Evolutionary conservation across 2,888 invertebrate genomes (phyloP), one percentile per base, ranked within the genome.

Genomic region (Andrena camellia): DNA sequence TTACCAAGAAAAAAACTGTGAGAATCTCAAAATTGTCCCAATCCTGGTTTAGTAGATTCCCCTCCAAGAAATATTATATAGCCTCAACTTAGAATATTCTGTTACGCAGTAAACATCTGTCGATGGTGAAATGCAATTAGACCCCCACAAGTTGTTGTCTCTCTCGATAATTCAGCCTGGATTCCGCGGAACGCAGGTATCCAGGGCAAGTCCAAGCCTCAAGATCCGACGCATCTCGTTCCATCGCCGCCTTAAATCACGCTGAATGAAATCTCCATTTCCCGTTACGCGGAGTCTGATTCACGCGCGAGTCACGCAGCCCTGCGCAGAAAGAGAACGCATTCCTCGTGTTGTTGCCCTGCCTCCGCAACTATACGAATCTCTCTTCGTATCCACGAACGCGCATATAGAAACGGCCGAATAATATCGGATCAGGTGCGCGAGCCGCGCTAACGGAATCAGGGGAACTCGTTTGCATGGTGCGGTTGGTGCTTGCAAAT

Each of bases 221-320:
- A 2, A 42, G n/a, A n/a, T 26, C 17, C 17, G 29, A n/a, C 54
- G 20, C 26, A 35, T 42, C 33, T 57, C 17, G 23, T 73, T 50
- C 48, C 10, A 33, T 62, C 62, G 29, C 7, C 63, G 33, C 52
- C 29, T 63, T 62, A 82, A 82, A 82, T 82, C 62, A 64, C 13
- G 29, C 26, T 77, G 57, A 72, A 83, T 82, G 82, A 78, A 82
- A 74, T 78, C 29, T 73, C 52, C 31, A 33, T 82, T 82, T 74
- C 78, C 83, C 83, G 82, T 83, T 83, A 83, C 68, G 20, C 52
- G 59, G 52, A 59, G 67, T 60, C 78, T 78, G 82, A 83, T 83
- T 83, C 74, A 83, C 69, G 62, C 67, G 42, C 69, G 57, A 81
- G 72, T 83, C 70, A 59, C 64, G 73, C 78, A 20, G 70, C 33